Conservation (phyloP, 1,140 invertebrate species). For the Drosophila tani region DNA sequence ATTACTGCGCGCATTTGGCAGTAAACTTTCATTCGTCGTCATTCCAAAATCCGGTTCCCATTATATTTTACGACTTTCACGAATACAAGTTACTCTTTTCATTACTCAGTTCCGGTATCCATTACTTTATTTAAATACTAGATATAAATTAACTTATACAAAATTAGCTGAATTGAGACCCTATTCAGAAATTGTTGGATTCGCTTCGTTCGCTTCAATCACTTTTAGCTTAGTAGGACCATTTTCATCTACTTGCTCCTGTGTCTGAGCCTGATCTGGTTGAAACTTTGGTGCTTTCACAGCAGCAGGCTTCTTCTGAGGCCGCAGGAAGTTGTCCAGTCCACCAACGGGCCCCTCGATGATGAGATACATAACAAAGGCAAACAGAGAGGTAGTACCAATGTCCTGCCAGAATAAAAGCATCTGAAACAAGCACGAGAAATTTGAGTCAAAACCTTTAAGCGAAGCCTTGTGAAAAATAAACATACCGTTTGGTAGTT, state of each 20-base stretch:
- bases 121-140: too few species aligned
- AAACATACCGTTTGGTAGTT: conserved; percentile 49
- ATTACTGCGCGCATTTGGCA: not conserved
- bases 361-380: conserved; percentile 30
- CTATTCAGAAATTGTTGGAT: not conserved
- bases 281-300: too few species aligned
- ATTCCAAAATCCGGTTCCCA: too few species aligned
- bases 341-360: conserved; percentile 42
- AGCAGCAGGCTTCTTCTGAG: not conserved
- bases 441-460: not conserved
- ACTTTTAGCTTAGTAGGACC: not conserved
- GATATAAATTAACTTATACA: not conserved
- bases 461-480: not conserved
- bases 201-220: not conserved
- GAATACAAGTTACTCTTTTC: too few species aligned
- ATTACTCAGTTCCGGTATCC: too few species aligned
- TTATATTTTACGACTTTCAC: too few species aligned
- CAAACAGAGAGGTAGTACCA: conserved; percentile 29
- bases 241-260: too few species aligned
- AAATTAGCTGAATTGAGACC: too few species aligned
- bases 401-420: conserved; percentile 45
- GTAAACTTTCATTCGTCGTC: not conserved
- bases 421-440: conserved; percentile 9
- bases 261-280: not conserved
- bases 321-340: conserved; percentile 20